Evolutionary conservation across 2,797 vertebrate genomes (phyloP), one percentile per base, ranked within the genome.

Genomic region (Microctenopoma lineatum): DNA sequence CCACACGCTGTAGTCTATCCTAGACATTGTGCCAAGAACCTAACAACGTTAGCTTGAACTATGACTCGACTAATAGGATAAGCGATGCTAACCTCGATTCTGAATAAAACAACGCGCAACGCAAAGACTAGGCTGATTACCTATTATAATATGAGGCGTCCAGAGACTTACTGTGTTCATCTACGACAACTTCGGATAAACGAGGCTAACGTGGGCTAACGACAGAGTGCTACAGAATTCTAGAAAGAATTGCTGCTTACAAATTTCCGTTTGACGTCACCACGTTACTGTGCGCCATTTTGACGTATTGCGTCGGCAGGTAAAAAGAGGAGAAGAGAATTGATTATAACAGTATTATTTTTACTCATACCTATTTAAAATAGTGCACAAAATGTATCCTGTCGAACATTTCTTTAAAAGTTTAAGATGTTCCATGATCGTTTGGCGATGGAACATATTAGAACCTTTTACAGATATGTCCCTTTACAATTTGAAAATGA

Each of bases 1-100:
- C 97, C 97, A 98, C 86, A 97, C 95, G 85, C 97, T 98, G 90
- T 98, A 98, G 79, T 98, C 97, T 91, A 97, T 97, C 92, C 96
- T 94, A 26, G 94, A 92, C 94, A 95, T 95, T 25, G 67, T 85
- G 62, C 66, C 78, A 76, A 58, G 13, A 67, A 38, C 41, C 74
- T 29, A 64, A 75, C 73, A 52, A 45, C 70, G 77, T 83, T 84
- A 89, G 84, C 90, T 68, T 57, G 4, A 18, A 55, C 41, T 45
- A 48, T 51, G 45, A 70, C 55, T 66, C 62, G 58, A 69, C 66
- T 75, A 71, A 18, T 16, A 45, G 21, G 71, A 56, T 67, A 72
- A 72, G 69, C 12, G 64, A 47, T 63, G 42, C 55, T 56, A 62
- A 66, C 45, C 26, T 38, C 4, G 41, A 46, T 38, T 18, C 34